These are phyloP conservation scores for Ctena decussata DNA, from an alignment of 2,888 invertebrate species.

Conservation along the genomic window DNA sequence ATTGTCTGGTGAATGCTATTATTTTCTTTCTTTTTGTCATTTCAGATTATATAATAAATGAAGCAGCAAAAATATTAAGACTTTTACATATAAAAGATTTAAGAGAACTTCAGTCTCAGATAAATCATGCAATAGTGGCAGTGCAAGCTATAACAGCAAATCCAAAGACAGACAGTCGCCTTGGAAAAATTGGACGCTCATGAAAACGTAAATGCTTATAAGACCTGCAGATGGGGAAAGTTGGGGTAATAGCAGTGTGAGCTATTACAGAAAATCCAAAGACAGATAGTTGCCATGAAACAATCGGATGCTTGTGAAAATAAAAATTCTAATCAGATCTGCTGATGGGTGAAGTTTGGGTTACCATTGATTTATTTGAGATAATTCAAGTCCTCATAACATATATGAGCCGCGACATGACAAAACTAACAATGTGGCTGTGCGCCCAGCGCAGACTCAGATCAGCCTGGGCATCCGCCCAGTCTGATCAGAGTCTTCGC, in stretches of 20 bases:
- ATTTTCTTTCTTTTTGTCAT: conserved; percentile 19
- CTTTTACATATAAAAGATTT: conserved; percentile 95
- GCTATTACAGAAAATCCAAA: conserved; percentile 98
- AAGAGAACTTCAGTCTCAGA: conserved; percentile 95
- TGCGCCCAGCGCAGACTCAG: too few species aligned
- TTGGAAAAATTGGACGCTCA: conserved; percentile 47
- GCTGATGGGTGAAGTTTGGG: too few species aligned
- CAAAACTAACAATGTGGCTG: too few species aligned
- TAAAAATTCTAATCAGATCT: too few species aligned
- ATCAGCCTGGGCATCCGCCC: too few species aligned
- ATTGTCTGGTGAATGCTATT: neutral
- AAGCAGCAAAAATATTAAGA: conserved; percentile 91
- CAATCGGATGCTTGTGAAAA: conserved; percentile 31
- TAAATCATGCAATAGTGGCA: conserved; percentile 97
- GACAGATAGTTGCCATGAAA: conserved; percentile 88
- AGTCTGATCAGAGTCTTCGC: too few species aligned
- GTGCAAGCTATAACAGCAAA: conserved; percentile 98
- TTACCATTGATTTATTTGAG: too few species aligned
- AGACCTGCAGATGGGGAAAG: too few species aligned
- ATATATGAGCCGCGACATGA: too few species aligned
- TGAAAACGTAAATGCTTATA: neutral
- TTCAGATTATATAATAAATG: conserved; percentile 85
- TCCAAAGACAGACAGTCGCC: conserved; percentile 92
- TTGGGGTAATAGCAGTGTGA: conserved; percentile 97
- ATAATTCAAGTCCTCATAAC: too few species aligned